Percentiles rank a stretch among this genome's conserved stretches.
These are phyloP conservation scores for cattle (Bos taurus) DNA, from an alignment of 2,113 vertebrate species.

Conservation along the genomic window ARS-UCD2.0 NC_037337.1:35436501-35437000, in stretches of 20 bases:
- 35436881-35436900: background rate
- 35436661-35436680: background rate
- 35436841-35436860: background rate
- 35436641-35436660: background rate
- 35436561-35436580: background rate
- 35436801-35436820: background rate
- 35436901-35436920: background rate
- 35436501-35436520: background rate
- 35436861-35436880: background rate
- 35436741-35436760: background rate
- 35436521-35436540: background rate
- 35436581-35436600: background rate
- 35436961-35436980: background rate
- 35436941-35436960: background rate
- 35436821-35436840: background rate
- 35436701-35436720: background rate
- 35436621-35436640: background rate
- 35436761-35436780: background rate
- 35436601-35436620: background rate
- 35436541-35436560: background rate
- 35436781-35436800: background rate
- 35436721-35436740: background rate
- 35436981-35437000: background rate
- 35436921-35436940: background rate
- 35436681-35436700: background rate